Base-by-base conservation (phyloP, 1,140 invertebrate species). In the Drosophila biarmipes region DNA sequence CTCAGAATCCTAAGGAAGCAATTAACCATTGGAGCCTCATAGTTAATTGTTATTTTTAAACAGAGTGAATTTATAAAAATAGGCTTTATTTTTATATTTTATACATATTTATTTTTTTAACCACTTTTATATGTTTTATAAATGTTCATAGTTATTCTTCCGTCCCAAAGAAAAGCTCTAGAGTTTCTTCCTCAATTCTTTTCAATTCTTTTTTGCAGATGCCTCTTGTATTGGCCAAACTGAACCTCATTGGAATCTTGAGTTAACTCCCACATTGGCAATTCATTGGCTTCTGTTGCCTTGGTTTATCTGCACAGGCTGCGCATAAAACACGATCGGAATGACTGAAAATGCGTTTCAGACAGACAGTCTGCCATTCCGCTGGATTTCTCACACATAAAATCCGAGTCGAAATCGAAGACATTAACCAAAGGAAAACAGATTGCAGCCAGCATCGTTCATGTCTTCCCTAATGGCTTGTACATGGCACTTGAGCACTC, bases 301-400 rank as follows among this genome's bases (percentile, higher is more conserved):
- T 82, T 85, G 73, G 53, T 86, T 85, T 80, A 85, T 86, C 68
- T 73, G 73, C 55, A 31, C 29, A 12, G 51, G 38, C 45, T 48
- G 75, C 45, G 37, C 64, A 81, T 86, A 86, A 86, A 82, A 87
- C 80, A 82, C 57, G 51, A 40, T 74, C 38, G 24, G 19, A 81
- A 85, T 73, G 49, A 59, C 64, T 61, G 45, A 64, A 64, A 77
- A 84, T 86, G 81, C 72, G 73, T 76, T 58, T 43, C 37, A 51
- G 62, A 73, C 57, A 78, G 80, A 72, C 64, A 76, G 57, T 68
- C 73, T 61, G 29, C 58, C 53, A 49, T 46, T 53, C 64, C 63
- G 72, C 51, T 57, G 54, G 53, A 75, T 87, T 87, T 87, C 78
- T 79, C 82, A 87, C 82, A 87, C 82, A 87, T 79, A 87, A 87